phyloP scores from a whole-genome alignment of 2,797 vertebrate genomes.

The Toxotes lorentzi region DNA sequence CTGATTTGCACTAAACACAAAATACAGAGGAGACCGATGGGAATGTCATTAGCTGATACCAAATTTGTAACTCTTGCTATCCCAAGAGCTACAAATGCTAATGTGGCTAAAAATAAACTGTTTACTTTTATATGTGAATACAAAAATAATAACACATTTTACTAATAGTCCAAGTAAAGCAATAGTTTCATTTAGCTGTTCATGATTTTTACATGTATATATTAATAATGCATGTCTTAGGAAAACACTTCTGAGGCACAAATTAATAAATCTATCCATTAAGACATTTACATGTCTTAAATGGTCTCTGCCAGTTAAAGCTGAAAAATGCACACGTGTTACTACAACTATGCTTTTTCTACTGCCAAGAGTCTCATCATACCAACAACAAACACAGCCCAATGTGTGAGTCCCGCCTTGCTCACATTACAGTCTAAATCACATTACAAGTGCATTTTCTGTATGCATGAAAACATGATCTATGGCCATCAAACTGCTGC shows the following conservation, averaged over 20 bases:
- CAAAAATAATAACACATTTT: neutral
- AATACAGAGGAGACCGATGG: neutral
- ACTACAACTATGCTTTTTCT: slow-evolving; percentile 6
- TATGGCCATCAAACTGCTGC: slow-evolving; percentile 19
- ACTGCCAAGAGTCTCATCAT: slow-evolving; percentile 27
- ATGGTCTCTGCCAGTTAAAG: slow-evolving; percentile 29
- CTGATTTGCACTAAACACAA: neutral
- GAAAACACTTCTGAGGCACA: slow-evolving; percentile 12
- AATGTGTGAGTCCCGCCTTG: neutral
- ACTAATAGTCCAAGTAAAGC: neutral
- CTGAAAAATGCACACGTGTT: slow-evolving; percentile 2
- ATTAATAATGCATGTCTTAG: slow-evolving; percentile 17
- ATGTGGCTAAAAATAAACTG: neutral
- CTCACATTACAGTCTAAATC: slow-evolving; percentile 30
- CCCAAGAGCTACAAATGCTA: neutral
- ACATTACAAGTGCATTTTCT: slow-evolving; percentile 27
- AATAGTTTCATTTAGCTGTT: neutral
- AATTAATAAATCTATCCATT: slow-evolving; percentile 27
- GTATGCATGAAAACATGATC: slow-evolving; percentile 25
- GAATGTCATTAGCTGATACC: neutral
- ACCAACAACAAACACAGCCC: slow-evolving; percentile 15
- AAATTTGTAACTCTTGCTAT: too few species aligned
- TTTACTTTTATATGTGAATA: neutral
- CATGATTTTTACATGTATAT: neutral
- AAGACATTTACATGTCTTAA: slow-evolving; percentile 16